Evolutionary conservation across 2,797 vertebrate species (phyloP).

Genomic region (Pelochelys cantorii): DNA sequence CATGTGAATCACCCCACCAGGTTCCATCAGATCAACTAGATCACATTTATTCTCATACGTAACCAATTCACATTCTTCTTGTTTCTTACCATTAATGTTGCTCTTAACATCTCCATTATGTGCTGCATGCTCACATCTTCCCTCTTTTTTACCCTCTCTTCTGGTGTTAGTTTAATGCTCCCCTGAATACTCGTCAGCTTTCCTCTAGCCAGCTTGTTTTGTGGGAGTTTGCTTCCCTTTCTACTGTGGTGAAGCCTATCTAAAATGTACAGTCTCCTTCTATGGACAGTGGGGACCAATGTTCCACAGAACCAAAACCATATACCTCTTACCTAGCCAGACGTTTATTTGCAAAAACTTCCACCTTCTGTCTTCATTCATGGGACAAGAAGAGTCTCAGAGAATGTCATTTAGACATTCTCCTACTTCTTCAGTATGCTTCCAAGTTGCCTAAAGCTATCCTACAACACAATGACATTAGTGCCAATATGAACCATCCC

Average conservation of each 20-base stretch:
- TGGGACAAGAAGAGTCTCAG: not conserved
- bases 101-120: not conserved
- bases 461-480: not conserved
- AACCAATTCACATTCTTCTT: not conserved
- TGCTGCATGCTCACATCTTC: not conserved
- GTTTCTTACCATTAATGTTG: not conserved
- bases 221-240: not conserved
- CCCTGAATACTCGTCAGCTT: not conserved
- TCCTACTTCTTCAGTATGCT: not conserved
- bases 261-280: not conserved
- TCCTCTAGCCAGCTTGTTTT: not conserved
- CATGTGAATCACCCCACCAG: not conserved
- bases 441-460: not conserved
- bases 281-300: not conserved
- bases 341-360: not conserved
- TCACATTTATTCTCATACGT: not conserved
- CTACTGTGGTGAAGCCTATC: not conserved
- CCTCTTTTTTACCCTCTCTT: not conserved
- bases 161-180: not conserved
- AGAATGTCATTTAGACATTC: not conserved
- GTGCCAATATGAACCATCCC: not conserved
- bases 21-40: not conserved
- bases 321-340: not conserved
- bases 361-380: not conserved
- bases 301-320: not conserved